Percentiles rank a stretch among this genome's conserved stretches.
Evolutionary conservation across 2,797 vertebrate genomes (phyloP).

Genomic region (Ceryle rudis): DNA sequence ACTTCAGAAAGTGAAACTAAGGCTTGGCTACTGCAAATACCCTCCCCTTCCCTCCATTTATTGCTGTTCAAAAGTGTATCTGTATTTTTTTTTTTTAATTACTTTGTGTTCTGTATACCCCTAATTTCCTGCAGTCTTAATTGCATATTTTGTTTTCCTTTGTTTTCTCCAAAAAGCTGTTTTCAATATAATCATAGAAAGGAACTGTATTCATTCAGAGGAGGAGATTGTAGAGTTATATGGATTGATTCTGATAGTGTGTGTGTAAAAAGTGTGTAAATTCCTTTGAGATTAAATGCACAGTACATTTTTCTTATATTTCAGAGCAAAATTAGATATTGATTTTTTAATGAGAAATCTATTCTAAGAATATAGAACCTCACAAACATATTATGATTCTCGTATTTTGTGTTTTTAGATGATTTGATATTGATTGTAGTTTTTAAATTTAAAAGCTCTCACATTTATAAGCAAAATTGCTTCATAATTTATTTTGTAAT

Average conservation of each 20-base stretch:
- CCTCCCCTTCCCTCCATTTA: neutral
- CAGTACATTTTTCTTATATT: slow-evolving; percentile 42
- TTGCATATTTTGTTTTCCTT: neutral
- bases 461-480: neutral
- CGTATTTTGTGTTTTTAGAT: slow-evolving; percentile 41
- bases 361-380: slow-evolving; percentile 21
- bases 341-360: slow-evolving; percentile 69
- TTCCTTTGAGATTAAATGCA: slow-evolving; percentile 3
- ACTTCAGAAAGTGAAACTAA: neutral
- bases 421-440: slow-evolving; percentile 27
- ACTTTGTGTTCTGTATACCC: neutral
- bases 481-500: neutral
- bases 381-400: slow-evolving; percentile 12
- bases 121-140: neutral
- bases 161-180: neutral
- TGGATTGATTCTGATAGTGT: neutral
- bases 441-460: slow-evolving; percentile 29
- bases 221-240: neutral
- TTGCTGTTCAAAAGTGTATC: neutral
- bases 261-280: slow-evolving; percentile 27
- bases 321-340: slow-evolving; percentile 62
- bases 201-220: neutral
- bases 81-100: neutral
- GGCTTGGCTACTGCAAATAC: neutral
- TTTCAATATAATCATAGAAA: neutral